phyloP scores from a whole-genome alignment of 2,113 vertebrate genomes.

The human region GRCh38 chr2:203980501-203981000 shows the following conservation, averaged over 20 bases:
- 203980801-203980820: neutral
- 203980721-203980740: neutral
- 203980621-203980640: neutral
- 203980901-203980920: neutral
- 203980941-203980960: neutral
- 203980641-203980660: neutral
- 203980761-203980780: neutral
- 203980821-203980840: neutral
- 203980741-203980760: neutral
- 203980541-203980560: too few species aligned
- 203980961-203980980: neutral
- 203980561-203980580: too few species aligned
- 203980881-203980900: neutral
- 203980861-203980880: neutral
- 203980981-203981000: neutral
- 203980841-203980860: neutral
- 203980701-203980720: neutral
- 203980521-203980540: too few species aligned
- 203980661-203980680: neutral
- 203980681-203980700: neutral
- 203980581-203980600: too few species aligned
- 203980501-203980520: too few species aligned
- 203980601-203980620: neutral
- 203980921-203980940: neutral
- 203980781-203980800: neutral